phyloP scores from a whole-genome alignment of 2,888 invertebrate genomes.

The Ptychoptera albimana region DNA sequence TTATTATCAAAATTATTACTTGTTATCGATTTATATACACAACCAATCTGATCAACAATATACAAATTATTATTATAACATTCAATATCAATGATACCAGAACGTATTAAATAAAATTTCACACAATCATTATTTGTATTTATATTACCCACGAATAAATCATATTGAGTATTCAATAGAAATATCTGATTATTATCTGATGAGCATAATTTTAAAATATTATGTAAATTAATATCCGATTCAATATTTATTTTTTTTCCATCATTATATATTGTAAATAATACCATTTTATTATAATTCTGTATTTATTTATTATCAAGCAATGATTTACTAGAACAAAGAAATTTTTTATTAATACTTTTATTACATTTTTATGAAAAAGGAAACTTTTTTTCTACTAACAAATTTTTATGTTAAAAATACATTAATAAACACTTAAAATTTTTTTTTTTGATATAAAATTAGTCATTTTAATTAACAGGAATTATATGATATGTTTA shows the following conservation, averaged over 20 bases:
- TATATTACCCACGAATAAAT: slow-evolving; percentile 8
- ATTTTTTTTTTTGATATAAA: too few relatives aligned
- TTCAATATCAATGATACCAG: slow-evolving; percentile 10
- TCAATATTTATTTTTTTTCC: neutral
- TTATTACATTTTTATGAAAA: too few relatives aligned
- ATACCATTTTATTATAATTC: too few relatives aligned
- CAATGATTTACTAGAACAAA: too few relatives aligned
- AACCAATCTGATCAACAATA: slow-evolving; percentile 11
- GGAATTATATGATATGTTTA: too few relatives aligned
- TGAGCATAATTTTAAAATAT: slow-evolving; percentile 7
- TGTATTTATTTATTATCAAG: too few relatives aligned
- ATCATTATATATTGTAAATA: slow-evolving; percentile 4
- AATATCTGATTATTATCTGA: slow-evolving; percentile 7
- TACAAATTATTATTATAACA: slow-evolving; percentile 9
- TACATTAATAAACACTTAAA: too few relatives aligned
- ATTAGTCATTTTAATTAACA: too few relatives aligned
- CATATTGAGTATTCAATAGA: slow-evolving; percentile 9
- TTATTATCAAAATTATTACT: slow-evolving; percentile 1
- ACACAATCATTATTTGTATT: slow-evolving; percentile 5
- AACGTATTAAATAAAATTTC: slow-evolving; percentile 6
- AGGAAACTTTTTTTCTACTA: too few relatives aligned
- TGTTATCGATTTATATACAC: slow-evolving; percentile 7
- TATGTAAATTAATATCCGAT: neutral
- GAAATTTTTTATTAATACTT: too few relatives aligned
- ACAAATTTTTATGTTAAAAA: too few relatives aligned